Evolutionary conservation across 2,797 vertebrate species (phyloP).

Genomic region (Erpetoichthys calabaricus): DNA sequence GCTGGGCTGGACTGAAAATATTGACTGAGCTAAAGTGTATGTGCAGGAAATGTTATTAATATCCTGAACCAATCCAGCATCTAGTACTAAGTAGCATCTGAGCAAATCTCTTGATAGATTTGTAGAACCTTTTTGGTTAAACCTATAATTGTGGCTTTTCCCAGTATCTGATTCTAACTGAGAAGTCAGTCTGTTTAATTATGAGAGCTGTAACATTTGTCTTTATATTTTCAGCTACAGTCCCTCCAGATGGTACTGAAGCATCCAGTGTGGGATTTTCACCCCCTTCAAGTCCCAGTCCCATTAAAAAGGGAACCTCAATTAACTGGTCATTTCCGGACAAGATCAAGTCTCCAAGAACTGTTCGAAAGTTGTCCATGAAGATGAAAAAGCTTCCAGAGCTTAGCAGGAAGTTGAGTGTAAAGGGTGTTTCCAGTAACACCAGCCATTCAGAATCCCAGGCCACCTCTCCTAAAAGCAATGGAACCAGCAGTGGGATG

Average conservation of each 20-base stretch:
- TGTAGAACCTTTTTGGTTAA: too few relatives aligned
- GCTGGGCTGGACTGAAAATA: too few relatives aligned
- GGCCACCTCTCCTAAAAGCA: conserved; percentile 41
- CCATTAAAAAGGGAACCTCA: conserved; percentile 75
- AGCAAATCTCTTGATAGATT: too few relatives aligned
- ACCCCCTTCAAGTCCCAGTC: conserved; percentile 75
- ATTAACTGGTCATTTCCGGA: conserved; percentile 95
- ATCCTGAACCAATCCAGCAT: too few relatives aligned
- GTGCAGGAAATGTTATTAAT: too few relatives aligned
- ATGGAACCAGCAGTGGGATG: conserved; percentile 28
- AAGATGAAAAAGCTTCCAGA: conserved; percentile 96
- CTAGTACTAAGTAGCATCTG: too few relatives aligned
- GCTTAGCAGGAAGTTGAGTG: conserved; percentile 81
- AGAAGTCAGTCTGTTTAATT: not conserved
- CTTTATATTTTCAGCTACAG: not conserved
- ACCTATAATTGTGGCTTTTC: too few relatives aligned
- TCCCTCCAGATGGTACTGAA: conserved; percentile 46
- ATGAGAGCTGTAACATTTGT: not conserved
- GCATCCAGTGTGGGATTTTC: conserved; percentile 51
- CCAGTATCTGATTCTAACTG: too few relatives aligned
- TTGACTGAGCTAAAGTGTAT: too few relatives aligned
- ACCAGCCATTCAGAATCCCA: conserved; percentile 39
- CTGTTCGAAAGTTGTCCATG: conserved; percentile 93
- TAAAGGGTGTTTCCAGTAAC: conserved; percentile 67
- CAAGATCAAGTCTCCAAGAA: conserved; percentile 92